These are phyloP conservation scores for Parthenolecanium corni DNA, from an alignment of 2,888 invertebrate species.

Conservation along the genomic window DNA sequence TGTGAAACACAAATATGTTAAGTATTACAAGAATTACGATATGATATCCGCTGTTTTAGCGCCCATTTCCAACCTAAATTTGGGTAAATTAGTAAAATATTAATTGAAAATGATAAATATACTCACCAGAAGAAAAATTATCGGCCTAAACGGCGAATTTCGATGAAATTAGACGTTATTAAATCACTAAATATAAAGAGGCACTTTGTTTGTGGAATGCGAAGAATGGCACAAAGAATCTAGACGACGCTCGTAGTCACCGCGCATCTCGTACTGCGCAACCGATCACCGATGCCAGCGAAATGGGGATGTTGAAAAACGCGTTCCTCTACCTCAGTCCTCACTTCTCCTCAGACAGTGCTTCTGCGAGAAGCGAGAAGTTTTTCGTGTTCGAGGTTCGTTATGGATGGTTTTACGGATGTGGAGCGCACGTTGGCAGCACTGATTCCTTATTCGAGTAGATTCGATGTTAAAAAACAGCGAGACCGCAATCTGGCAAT, in stretches of 20 bases:
- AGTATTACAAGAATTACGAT: slow-evolving; percentile 26
- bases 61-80: slow-evolving; percentile 14
- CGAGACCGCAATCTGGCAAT: no score
- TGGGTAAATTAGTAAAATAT: slow-evolving; percentile 12
- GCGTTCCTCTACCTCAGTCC: no score
- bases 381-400: no score
- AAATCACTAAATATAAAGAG: slow-evolving; percentile 28
- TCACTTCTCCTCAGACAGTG: no score
- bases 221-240: slow-evolving; percentile 96
- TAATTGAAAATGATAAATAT: slow-evolving; percentile 5
- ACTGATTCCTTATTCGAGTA: no score
- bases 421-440: no score
- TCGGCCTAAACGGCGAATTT: slow-evolving; percentile 25
- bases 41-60: slow-evolving; percentile 14
- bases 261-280: slow-evolving; percentile 24
- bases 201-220: slow-evolving; percentile 65
- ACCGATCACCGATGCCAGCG: slow-evolving; percentile 21
- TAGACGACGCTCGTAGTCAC: slow-evolving; percentile 57
- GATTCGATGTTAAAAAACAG: no score
- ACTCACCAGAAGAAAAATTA: slow-evolving; percentile 27
- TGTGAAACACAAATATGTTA: slow-evolving; percentile 28
- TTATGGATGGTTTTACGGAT: no score
- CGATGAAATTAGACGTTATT: slow-evolving; percentile 28
- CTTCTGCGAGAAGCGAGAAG: no score
- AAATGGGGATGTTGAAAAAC: slow-evolving; percentile 29